Conservation (phyloP, 2,113 vertebrate genomes). For the Indicator indicator region DNA sequence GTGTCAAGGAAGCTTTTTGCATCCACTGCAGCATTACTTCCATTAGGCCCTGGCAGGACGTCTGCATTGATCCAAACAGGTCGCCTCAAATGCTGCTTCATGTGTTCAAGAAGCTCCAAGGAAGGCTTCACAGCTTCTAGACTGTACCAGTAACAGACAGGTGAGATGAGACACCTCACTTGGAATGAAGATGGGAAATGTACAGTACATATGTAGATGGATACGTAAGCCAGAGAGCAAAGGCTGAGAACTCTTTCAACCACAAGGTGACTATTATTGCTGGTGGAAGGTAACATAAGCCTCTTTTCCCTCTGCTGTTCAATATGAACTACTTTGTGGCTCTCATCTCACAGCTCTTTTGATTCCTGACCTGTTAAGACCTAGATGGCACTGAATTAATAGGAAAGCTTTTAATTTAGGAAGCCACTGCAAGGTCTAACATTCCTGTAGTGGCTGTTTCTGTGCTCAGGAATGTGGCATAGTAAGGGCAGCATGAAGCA, state of each 20-base stretch:
- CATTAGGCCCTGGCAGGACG: constrained; percentile 85
- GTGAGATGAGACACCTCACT: not conserved
- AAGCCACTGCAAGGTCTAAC: not conserved
- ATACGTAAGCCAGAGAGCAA: not conserved
- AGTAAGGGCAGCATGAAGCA: not conserved
- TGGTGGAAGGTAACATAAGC: not conserved
- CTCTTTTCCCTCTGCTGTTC: not conserved
- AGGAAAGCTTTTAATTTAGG: not conserved
- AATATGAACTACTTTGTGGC: not conserved
- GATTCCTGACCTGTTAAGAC: not conserved
- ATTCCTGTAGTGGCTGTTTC: not conserved
- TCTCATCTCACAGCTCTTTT: not conserved
- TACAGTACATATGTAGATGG: not conserved
- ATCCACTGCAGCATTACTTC: constrained; percentile 70
- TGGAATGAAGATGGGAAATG: accelerated
- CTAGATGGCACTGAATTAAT: not conserved
- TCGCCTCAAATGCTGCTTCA: constrained; percentile 47
- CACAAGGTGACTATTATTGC: not conserved
- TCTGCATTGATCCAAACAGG: constrained; percentile 93
- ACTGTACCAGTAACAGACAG: constrained; percentile 61
- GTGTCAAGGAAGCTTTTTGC: constrained; percentile 77
- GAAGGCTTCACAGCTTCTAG: constrained; percentile 82
- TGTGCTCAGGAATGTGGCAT: not conserved
- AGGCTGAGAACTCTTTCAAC: not conserved
- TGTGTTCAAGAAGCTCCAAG: constrained; percentile 75